Conservation (phyloP, 2,113 vertebrate genomes). For the Australoheros scitulus region DNA sequence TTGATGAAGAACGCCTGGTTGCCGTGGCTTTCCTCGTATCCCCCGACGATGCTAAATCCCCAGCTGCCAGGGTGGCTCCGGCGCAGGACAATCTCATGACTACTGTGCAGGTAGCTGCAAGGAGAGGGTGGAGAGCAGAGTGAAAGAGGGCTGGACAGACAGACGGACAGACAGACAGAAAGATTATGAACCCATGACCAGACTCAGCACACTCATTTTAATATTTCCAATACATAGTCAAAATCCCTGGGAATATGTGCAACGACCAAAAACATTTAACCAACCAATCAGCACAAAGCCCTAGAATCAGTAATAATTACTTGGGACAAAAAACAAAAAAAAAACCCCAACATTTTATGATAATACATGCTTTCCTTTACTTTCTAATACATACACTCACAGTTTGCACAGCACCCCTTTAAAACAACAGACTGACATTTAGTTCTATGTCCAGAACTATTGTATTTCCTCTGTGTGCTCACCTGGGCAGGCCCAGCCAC, state of each 20-base stretch:
- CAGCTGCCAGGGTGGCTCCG: conserved; percentile 94
- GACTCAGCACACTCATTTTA: background rate
- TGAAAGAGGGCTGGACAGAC: background rate
- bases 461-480: conserved; percentile 7
- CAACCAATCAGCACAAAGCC: background rate
- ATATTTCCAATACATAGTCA: background rate
- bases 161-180: background rate
- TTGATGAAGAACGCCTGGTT: conserved; percentile 99
- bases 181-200: background rate
- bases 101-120: conserved; percentile 91
- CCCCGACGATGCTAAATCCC: conserved; percentile 98
- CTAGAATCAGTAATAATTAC: background rate
- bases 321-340: background rate
- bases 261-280: background rate
- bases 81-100: conserved; percentile 93
- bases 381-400: background rate
- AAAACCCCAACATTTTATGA: background rate
- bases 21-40: conserved; percentile 95
- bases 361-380: background rate
- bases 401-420: background rate
- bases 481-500: conserved; percentile 98
- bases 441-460: background rate
- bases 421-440: background rate
- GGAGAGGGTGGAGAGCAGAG: conserved; percentile 10
- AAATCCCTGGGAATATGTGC: no score